Evolutionary conservation across 2,113 vertebrate species (phyloP).

Genomic region (Malurus melanocephalus): DNA sequence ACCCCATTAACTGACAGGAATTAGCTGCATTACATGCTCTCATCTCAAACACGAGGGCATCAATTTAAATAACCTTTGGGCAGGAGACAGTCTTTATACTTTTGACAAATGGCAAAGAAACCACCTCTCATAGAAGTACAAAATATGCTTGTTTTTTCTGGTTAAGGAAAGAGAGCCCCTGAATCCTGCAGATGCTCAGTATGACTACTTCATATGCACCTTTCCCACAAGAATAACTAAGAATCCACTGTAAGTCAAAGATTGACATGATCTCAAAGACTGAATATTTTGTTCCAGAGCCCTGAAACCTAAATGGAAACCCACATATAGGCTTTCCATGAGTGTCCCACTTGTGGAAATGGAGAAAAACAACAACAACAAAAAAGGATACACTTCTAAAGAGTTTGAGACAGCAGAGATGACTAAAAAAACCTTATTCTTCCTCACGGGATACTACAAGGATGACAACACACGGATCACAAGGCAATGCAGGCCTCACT

Average conservation of each 20-base stretch:
- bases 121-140: background rate
- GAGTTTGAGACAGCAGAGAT: background rate
- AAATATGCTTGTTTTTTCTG: background rate
- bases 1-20: background rate
- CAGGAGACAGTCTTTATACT: background rate
- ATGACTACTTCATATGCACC: background rate
- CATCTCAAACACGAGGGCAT: background rate
- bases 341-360: background rate
- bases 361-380: background rate
- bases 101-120: background rate
- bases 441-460: background rate
- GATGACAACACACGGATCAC: background rate
- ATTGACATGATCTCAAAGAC: background rate
- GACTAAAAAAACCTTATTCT: background rate
- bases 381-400: background rate
- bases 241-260: background rate
- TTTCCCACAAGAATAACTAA: background rate
- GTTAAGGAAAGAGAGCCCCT: background rate
- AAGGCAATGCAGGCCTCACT: background rate
- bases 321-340: background rate
- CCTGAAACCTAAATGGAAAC: background rate
- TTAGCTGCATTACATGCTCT: background rate
- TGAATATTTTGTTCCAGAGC: slow-evolving; percentile 1
- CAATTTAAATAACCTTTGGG: slow-evolving; percentile 1
- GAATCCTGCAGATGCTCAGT: background rate